Conservation (phyloP, 2,888 invertebrate genomes). For the Pantelozetes paolii region DNA sequence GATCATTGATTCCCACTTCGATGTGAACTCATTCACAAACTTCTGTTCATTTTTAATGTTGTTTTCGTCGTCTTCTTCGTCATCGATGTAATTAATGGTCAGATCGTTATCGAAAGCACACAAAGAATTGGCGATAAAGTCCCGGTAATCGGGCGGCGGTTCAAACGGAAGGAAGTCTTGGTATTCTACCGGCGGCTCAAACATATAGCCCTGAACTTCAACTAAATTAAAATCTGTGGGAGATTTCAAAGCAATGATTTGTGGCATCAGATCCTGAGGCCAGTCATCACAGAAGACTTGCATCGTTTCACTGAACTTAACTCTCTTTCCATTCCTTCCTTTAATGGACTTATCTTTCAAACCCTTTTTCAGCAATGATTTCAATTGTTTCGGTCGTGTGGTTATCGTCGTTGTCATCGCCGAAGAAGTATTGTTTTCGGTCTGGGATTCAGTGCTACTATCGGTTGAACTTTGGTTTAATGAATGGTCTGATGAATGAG, state of each 20-base stretch:
- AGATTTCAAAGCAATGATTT: slow-evolving; percentile 45
- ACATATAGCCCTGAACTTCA: slow-evolving; percentile 46
- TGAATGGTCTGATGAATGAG: background rate
- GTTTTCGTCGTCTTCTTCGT: slow-evolving; percentile 19
- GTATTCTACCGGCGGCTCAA: slow-evolving; percentile 48
- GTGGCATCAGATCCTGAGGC: slow-evolving; percentile 45
- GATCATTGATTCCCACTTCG: slow-evolving; percentile 47
- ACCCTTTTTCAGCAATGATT: slow-evolving; percentile 41
- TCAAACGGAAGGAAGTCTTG: slow-evolving; percentile 44
- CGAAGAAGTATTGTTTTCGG: background rate
- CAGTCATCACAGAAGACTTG: slow-evolving; percentile 47
- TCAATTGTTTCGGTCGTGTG: slow-evolving; percentile 24
- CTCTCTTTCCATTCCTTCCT: slow-evolving; percentile 41
- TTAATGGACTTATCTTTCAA: slow-evolving; percentile 8
- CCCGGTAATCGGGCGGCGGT: slow-evolving; percentile 44
- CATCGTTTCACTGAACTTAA: slow-evolving; percentile 48
- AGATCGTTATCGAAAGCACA: slow-evolving; percentile 35
- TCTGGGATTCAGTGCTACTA: background rate
- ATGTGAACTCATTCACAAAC: background rate
- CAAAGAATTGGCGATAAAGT: slow-evolving; percentile 40
- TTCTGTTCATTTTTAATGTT: slow-evolving; percentile 14
- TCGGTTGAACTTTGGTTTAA: background rate
- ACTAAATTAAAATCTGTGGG: slow-evolving; percentile 45
- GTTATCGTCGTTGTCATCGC: slow-evolving; percentile 3
- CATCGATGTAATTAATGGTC: slow-evolving; percentile 34